Percentiles rank a stretch among this genome's conserved stretches.
These are phyloP conservation scores for Andrena marginata DNA, from an alignment of 2,888 invertebrate species.

Conservation along the genomic window DNA sequence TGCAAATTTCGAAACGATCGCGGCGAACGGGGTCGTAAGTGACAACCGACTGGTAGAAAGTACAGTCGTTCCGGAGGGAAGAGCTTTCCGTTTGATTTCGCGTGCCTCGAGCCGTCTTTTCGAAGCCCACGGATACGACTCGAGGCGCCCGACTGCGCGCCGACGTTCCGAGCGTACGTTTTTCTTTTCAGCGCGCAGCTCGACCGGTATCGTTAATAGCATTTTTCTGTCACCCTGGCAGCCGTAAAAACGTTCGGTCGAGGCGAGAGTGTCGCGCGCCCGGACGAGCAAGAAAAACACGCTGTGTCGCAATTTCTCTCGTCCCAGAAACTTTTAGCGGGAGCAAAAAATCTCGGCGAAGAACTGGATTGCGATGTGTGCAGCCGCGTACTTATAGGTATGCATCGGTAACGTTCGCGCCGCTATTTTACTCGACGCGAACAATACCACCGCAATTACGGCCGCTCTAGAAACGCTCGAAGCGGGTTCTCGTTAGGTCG, in stretches of 20 bases:
- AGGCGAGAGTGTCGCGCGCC: conserved; percentile 56
- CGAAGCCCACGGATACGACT: background rate
- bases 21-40: no score
- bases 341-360: background rate
- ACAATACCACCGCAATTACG: background rate
- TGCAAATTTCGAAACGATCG: conserved; percentile 19
- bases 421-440: background rate
- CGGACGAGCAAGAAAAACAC: background rate
- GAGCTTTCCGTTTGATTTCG: background rate
- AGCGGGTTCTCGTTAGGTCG: background rate
- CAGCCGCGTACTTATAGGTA: no score
- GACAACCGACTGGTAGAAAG: accelerated
- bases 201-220: conserved; percentile 23
- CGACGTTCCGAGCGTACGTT: background rate
- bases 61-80: background rate
- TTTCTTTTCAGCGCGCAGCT: background rate
- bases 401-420: background rate
- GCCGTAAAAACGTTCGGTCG: conserved; percentile 52
- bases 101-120: background rate
- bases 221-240: conserved; percentile 16
- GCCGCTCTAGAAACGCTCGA: background rate
- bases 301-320: conserved; percentile 2
- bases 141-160: no score
- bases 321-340: background rate
- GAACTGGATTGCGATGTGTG: no score